Evolutionary conservation across 2,797 vertebrate genomes (phyloP), one percentile per base, ranked within the genome.

Genomic region (Eospalax fontanierii): DNA sequence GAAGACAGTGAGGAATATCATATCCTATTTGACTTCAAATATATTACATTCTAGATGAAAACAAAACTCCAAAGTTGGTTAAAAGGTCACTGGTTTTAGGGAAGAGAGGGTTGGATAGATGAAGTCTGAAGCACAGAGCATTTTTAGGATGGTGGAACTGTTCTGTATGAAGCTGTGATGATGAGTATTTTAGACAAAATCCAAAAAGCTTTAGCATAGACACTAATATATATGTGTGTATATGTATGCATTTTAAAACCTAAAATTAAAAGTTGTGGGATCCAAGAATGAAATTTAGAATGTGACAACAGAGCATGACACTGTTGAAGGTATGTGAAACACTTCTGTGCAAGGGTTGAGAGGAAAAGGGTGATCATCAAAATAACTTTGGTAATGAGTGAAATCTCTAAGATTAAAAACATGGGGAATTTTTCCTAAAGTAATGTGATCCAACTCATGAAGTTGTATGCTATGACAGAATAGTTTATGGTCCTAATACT

Each of bases 351-450:
- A 50, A 4, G 14, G 50, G 0, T 6, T 38, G 9, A 43, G 21
- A 38, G 6, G 4, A 43, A 35, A 63, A 33, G 11, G 6, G 7
- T 89, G 4, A 19, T 19, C 30, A 57, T 80, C 35, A 30, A 66
- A 94, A 18, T 30, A 86, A 90, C 35, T 75, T 86, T 59, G 46
- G 24, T 65, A 86, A 57, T 66, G 4, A 81, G 14, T 18, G 21
- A 59, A 33, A 33, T 33, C 68, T 50, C 0, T 50, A 75, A 70
- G 14, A 59, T 35, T 26, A 87, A 76, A 76, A 33, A 18, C 33
- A 61, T 80, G 65, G 84, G 50, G 71, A 50, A 71, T 22, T 46
- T 65, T 6, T 22, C 40, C 22, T 9, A 22, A 70, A 7, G 15
- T n/a, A 68, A 35, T 35, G 33, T n/a, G 12, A 11, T 40, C 26